Evolutionary conservation across 2,797 vertebrate genomes (phyloP), one percentile per base, ranked within the genome.

Genomic region (Labroides dimidiatus): DNA sequence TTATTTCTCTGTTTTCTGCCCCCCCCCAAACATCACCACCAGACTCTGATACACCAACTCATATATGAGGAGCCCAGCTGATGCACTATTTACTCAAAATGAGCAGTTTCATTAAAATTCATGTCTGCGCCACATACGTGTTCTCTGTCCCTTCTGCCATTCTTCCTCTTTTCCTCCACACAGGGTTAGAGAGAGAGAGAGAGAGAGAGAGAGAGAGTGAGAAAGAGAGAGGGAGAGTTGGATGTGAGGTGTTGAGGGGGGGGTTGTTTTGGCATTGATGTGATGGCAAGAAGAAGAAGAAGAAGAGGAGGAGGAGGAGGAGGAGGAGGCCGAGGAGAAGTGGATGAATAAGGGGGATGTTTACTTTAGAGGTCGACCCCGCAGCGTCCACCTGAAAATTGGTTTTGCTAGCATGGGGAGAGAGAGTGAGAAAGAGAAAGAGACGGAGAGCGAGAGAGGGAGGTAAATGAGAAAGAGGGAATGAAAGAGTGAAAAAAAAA

Each of bases 371-470:
- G 90, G 89, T 91, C 65, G 82, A 84, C 80, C 87, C 79, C 85
- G 86, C 87, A 82, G 84, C 77, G 81, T 89, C 86, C 90, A 93
- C 91, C 91, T 92, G 90, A 92, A 93, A 93, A 93, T 92, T 92
- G 88, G 84, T 91, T 93, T 92, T 89, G 75, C 72, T 62, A 76
- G 49, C 43, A 71, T n/a, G 44, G 68, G 64, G 50, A 57, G 52
- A 53, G 48, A 49, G 30, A 41, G 51, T 37, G 64, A 30, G 43
- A 63, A 20, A 45, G 49, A n/a, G n/a, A n/a, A n/a, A n/a, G n/a
- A n/a, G n/a, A n/a, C n/a, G n/a, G n/a, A n/a, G n/a, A 44, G 52
- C 17, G 21, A 47, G 52, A 17, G 21, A 39, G 41, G 52, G 23
- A 71, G 37, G 49, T 15, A 61, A 64, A 67, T 51, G 50, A 60